Evolutionary conservation across 2,113 vertebrate species (phyloP).

Genomic region (Anguilla rostrata): DNA sequence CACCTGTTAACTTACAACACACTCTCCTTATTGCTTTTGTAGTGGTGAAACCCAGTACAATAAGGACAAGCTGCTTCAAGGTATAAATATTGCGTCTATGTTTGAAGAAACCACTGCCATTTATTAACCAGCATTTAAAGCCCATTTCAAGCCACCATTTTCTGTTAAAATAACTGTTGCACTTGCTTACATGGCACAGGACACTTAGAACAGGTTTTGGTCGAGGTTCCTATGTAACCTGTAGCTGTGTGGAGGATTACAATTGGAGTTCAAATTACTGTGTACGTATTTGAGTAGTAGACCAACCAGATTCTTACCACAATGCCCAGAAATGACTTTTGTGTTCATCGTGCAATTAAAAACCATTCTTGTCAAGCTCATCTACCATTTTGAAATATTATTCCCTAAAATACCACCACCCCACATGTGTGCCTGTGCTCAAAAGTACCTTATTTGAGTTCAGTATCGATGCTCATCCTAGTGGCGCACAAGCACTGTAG

Average conservation of each 20-base stretch:
- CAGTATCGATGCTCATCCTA: no score
- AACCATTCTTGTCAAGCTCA: no score
- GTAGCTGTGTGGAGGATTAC: background rate
- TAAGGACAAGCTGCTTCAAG: slow-evolving; percentile 91
- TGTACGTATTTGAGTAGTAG: background rate
- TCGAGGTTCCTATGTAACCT: background rate
- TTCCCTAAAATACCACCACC: no score
- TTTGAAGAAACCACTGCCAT: background rate
- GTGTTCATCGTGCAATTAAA: no score
- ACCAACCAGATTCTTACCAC: background rate
- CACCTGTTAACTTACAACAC: background rate
- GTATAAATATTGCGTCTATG: slow-evolving; percentile 55
- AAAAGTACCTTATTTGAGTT: no score
- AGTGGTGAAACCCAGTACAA: slow-evolving; percentile 94
- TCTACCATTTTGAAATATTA: no score
- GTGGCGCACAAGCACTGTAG: no score
- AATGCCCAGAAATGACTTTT: no score
- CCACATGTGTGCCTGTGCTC: no score
- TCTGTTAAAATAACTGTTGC: background rate
- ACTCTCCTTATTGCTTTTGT: slow-evolving; percentile 26
- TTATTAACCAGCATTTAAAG: background rate
- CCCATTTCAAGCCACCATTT: background rate
- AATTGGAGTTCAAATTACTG: background rate
- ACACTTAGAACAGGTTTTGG: background rate
- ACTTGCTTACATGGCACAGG: background rate